These are phyloP conservation scores for Tryphoninae sp. DNA, from an alignment of 2,888 invertebrate species.

Conservation along the genomic window DNA sequence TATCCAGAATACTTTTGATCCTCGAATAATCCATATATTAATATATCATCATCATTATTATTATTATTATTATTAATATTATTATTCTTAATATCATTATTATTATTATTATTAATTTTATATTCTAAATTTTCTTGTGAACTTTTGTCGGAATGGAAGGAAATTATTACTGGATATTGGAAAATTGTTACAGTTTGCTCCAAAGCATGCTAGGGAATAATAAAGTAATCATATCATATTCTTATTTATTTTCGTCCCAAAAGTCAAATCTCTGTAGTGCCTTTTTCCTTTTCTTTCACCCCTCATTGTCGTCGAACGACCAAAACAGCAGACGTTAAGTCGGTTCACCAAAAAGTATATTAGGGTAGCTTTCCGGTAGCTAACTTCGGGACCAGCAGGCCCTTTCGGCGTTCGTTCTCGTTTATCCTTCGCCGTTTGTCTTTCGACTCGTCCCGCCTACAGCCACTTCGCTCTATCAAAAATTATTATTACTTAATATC, in stretches of 20 bases:
- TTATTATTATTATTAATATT: no score
- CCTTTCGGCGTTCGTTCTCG: background rate
- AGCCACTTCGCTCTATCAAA: constrained; percentile 54
- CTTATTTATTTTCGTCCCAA: background rate
- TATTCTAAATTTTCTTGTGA: no score
- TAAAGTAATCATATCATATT: no score
- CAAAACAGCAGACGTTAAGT: background rate
- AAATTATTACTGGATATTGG: no score
- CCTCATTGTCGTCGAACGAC: background rate
- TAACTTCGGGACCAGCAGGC: constrained; percentile 23
- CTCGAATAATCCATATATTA: constrained; percentile 38
- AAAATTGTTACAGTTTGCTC: no score
- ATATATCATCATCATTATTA: no score
- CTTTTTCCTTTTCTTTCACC: background rate
- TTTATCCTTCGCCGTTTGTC: constrained; percentile 32
- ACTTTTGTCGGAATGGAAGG: no score
- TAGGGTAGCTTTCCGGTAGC: constrained; percentile 27
- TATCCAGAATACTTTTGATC: constrained; percentile 62
- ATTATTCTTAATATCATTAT: no score
- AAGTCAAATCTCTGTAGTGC: constrained; percentile 11
- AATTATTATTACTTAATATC: constrained; percentile 63
- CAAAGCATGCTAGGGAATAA: no score
- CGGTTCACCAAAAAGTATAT: constrained; percentile 6
- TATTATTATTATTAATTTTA: no score
- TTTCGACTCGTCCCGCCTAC: constrained; percentile 38